Conservation (phyloP, 2,113 vertebrate genomes). For the Manacus vitellinus region DNA sequence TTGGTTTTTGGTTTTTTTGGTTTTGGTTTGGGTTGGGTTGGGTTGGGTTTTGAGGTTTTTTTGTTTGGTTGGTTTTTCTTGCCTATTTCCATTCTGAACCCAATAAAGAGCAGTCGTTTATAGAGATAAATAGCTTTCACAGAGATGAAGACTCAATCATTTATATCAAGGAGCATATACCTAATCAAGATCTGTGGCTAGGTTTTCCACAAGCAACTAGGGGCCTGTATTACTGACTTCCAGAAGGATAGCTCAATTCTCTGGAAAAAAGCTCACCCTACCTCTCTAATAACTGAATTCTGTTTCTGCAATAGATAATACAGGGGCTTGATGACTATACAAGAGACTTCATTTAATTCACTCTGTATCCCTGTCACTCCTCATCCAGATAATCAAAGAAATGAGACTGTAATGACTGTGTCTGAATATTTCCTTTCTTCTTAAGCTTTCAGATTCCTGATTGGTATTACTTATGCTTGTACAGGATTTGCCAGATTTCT, state of each 20-base stretch:
- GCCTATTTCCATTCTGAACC: background rate
- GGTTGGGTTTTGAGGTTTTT: background rate
- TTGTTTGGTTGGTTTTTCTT: background rate
- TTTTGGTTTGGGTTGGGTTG: background rate
- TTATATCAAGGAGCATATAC: background rate
- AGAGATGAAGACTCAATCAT: background rate
- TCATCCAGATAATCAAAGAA: background rate
- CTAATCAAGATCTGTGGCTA: background rate
- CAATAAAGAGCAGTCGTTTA: background rate
- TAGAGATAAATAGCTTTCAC: background rate
- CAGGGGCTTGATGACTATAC: background rate
- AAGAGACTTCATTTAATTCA: background rate
- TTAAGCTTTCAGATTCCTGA: conserved; percentile 21
- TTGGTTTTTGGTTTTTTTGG: background rate
- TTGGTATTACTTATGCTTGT: background rate
- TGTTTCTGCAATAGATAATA: background rate
- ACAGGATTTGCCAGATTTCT: conserved; percentile 18
- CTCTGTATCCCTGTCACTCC: background rate
- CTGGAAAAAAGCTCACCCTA: background rate
- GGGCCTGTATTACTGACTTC: background rate
- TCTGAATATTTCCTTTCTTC: conserved; percentile 21
- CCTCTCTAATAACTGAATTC: background rate
- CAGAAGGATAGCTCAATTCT: background rate
- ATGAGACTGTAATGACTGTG: background rate
- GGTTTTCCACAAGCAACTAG: background rate